Percentiles rank a stretch among this genome's conserved stretches.
These are phyloP conservation scores for Tetragonisca angustula DNA, from an alignment of 2,888 invertebrate species.

Conservation along the genomic window DNA sequence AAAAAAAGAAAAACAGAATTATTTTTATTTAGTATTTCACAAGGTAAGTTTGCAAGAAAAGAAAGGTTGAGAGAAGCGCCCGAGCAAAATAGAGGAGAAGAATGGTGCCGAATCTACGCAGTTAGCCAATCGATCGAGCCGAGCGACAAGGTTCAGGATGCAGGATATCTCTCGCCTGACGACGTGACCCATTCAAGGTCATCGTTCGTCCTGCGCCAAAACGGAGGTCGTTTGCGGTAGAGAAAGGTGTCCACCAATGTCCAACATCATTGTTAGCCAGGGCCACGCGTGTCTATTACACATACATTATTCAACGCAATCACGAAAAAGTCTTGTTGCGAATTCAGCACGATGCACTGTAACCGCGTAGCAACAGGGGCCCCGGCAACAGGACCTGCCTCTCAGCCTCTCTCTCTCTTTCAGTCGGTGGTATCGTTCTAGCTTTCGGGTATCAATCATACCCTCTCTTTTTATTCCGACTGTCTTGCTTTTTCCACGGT, in stretches of 20 bases:
- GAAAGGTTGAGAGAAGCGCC: neutral
- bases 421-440: conserved; percentile 37
- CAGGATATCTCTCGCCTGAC: conserved; percentile 55
- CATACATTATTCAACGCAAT: conserved; percentile 75
- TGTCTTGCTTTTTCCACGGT: conserved; percentile 37
- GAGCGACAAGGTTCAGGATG: conserved; percentile 50
- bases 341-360: conserved; percentile 80
- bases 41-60: neutral
- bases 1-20: neutral
- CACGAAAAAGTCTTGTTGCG: conserved; percentile 76
- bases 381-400: conserved; percentile 69
- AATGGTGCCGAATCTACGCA: conserved; percentile 42
- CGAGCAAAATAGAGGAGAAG: neutral
- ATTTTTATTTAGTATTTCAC: neutral
- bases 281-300: conserved; percentile 66
- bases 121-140: conserved; percentile 47
- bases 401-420: conserved; percentile 58
- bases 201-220: conserved; percentile 51
- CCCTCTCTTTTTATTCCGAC: conserved; percentile 31
- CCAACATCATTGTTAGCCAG: conserved; percentile 57
- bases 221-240: conserved; percentile 27
- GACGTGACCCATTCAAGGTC: conserved; percentile 65
- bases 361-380: conserved; percentile 79
- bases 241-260: conserved; percentile 46
- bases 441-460: conserved; percentile 46